phyloP scores from a whole-genome alignment of 1,140 invertebrate species.

The Zophobas atratus region DNA sequence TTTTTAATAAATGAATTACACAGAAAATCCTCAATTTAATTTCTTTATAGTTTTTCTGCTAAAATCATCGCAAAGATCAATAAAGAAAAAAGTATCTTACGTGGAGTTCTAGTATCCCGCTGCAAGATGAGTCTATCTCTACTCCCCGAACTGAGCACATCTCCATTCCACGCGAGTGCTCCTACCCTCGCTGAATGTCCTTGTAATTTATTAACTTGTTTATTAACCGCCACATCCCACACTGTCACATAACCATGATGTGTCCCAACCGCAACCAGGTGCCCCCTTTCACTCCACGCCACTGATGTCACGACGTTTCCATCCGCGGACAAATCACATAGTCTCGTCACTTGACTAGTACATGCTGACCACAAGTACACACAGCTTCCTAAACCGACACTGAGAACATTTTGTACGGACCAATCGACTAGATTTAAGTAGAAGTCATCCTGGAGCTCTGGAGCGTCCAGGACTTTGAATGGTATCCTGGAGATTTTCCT shows the following conservation, averaged over 20 bases:
- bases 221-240: conserved; percentile 97
- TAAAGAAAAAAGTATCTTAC: conserved; percentile 65
- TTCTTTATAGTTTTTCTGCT: too few species aligned
- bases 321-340: conserved; percentile 96
- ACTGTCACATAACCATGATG: conserved; percentile 97
- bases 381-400: conserved; percentile 98
- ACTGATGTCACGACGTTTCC: conserved; percentile 98
- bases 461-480: conserved; percentile 98
- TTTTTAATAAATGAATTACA: too few species aligned
- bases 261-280: conserved; percentile 97
- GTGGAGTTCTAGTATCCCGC: conserved; percentile 92
- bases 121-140: conserved; percentile 95
- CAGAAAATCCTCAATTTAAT: too few species aligned
- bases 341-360: conserved; percentile 96
- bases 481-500: conserved; percentile 97
- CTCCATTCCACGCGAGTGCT: conserved; percentile 98
- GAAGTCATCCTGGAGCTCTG: conserved; percentile 99
- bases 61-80: too few species aligned
- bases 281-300: conserved; percentile 98
- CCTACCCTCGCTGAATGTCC: conserved; percentile 95
- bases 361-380: conserved; percentile 99
- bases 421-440: conserved; percentile 99
- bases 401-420: conserved; percentile 98
- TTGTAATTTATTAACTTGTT: conserved; percentile 92
- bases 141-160: conserved; percentile 96